phyloP scores from a whole-genome alignment of 1,140 invertebrate species.

The Branchinecta lindahli region DNA sequence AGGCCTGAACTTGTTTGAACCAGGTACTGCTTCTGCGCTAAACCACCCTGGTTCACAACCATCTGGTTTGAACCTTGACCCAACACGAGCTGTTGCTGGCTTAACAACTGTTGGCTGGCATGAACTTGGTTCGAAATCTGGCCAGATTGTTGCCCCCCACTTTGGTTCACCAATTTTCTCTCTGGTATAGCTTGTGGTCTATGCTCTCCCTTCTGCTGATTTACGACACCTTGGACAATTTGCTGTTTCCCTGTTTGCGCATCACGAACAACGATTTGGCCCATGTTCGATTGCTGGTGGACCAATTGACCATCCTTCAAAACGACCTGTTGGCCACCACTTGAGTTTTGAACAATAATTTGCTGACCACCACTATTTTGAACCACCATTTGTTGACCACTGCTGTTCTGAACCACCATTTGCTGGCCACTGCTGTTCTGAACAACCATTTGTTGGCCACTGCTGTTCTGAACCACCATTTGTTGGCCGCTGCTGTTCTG shows the following conservation, averaged over 20 bases:
- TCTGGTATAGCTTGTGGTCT: not conserved
- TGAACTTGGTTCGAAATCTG: not conserved
- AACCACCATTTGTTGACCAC: not conserved
- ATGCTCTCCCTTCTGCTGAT: not conserved
- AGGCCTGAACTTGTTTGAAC: conserved; percentile 9
- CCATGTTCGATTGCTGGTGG: not conserved
- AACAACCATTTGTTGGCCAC: not conserved
- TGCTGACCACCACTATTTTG: not conserved
- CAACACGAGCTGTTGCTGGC: not conserved
- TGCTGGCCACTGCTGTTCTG: not conserved
- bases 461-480: not conserved
- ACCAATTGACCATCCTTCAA: too few relatives aligned
- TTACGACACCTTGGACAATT: not conserved
- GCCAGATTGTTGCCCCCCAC: not conserved
- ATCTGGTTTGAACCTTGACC: not conserved
- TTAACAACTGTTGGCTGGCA: not conserved
- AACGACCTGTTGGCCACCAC: not conserved
- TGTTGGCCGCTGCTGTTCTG: too few relatives aligned
- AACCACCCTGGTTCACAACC: not conserved
- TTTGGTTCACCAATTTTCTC: not conserved
- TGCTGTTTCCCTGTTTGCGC: not conserved
- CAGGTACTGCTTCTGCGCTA: not conserved
- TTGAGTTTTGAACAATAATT: not conserved
- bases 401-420: not conserved
- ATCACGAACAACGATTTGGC: not conserved